Evolutionary conservation across 2,888 invertebrate species (phyloP).

Genomic region (Drosophila yooni): DNA sequence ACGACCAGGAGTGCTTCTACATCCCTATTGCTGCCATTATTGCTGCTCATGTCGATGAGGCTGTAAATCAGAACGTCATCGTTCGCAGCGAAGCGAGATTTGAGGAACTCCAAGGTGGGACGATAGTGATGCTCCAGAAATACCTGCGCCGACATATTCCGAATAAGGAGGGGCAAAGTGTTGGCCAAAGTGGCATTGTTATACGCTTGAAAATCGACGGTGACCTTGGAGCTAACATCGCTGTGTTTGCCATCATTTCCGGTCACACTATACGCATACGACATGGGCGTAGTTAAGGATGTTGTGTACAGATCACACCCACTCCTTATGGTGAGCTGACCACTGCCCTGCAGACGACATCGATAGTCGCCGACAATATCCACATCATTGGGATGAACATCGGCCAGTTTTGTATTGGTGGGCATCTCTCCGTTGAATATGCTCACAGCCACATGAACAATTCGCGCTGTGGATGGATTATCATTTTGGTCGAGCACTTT

Average conservation of each 20-base stretch:
- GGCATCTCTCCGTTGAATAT: slow-evolving; percentile 91
- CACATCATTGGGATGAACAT: slow-evolving; percentile 96
- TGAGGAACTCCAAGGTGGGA: slow-evolving; percentile 89
- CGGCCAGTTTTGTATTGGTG: slow-evolving; percentile 91
- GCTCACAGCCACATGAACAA: slow-evolving; percentile 92
- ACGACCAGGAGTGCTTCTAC: slow-evolving; percentile 91
- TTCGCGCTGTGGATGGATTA: slow-evolving; percentile 93
- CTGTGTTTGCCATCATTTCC: slow-evolving; percentile 96
- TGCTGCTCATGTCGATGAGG: slow-evolving; percentile 86
- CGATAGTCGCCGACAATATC: slow-evolving; percentile 95
- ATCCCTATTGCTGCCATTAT: slow-evolving; percentile 69
- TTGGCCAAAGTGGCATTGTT: slow-evolving; percentile 93
- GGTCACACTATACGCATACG: slow-evolving; percentile 91
- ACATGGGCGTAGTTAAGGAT: slow-evolving; percentile 88
- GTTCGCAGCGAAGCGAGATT: slow-evolving; percentile 87
- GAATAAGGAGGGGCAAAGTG: slow-evolving; percentile 91
- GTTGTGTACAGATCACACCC: slow-evolving; percentile 93
- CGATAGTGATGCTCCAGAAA: slow-evolving; percentile 93
- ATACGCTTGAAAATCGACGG: slow-evolving; percentile 92
- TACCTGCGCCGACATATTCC: slow-evolving; percentile 89
- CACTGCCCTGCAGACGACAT: slow-evolving; percentile 90
- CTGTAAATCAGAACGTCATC: slow-evolving; percentile 90
- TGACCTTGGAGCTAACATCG: slow-evolving; percentile 94
- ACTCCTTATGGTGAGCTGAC: slow-evolving; percentile 89
- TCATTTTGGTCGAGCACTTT: slow-evolving; percentile 95